Base-by-base conservation (phyloP, 2,113 vertebrate species). In the Aplodontia rufa region DNA sequence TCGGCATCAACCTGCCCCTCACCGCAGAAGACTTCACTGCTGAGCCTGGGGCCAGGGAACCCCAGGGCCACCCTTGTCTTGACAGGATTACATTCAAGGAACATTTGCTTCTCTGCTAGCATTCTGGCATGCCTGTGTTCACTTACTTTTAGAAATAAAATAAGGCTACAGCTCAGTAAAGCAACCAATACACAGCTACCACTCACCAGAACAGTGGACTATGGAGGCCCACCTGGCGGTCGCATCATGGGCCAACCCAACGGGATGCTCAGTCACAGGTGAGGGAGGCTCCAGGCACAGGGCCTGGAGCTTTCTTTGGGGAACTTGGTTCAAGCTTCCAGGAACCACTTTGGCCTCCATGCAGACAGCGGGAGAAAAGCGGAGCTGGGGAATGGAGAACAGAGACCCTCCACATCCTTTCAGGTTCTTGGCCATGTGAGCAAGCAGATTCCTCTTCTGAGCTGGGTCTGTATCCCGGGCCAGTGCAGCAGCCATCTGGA, bases 21-120 rank as follows among this genome's bases (percentile, higher is more conserved):
- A 8, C 0, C 19, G 32, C 7, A 2, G 28, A n/a, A 60, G 58
- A 45, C 20, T 20, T 20, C 14, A 30, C 19, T 8, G 30, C 40
- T 32, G 35, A 30, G 8, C 37, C 28, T 28, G 6, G 0, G 4
- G 24, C 32, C 60, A 22, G 60, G 51, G 4, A 22, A 24, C 58
- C 58, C 26, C 28, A 28, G 12, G 26, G 3, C 37, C 42, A 37
- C 45, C 6, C 47, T 3, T 3, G 5, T 26, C 51, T 53, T 35
- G 0, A 1, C 14, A 14, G 4, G 13, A 6, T 1, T 0, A 22
- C 6, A 2, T 17, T 42, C 16, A 40, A 40, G 32, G 19, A 32
- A 11, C 11, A 0, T 20, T 17, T 20, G 78, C 42, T 42, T 49
- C 66, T 30, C 11, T 4, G 47, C 47, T n/a, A 4, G 5, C 8